A percentile compares a stretch with the other conserved stretches of the same genome.
phyloP scores from a whole-genome alignment of 2,113 vertebrate genomes.

The Axis porcinus region DNA sequence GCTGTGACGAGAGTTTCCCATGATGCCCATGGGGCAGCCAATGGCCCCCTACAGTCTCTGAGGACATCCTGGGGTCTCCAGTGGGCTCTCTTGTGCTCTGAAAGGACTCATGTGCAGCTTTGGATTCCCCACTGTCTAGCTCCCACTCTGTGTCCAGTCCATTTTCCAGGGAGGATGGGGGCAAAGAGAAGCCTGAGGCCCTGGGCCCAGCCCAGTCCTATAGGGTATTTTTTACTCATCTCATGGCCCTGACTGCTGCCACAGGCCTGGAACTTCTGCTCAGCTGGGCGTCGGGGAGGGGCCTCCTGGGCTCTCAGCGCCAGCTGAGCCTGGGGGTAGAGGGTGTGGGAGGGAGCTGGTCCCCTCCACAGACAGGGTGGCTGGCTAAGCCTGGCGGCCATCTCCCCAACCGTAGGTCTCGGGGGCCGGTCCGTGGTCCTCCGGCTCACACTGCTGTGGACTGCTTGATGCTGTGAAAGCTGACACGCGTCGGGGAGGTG shows the following conservation, averaged over 20 bases:
- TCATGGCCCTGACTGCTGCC: background rate
- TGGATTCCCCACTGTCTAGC: background rate
- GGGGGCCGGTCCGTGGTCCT: accelerated
- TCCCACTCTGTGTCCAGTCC: background rate
- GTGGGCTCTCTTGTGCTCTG: background rate
- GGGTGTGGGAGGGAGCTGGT: background rate
- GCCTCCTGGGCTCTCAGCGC: background rate
- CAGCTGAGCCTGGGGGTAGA: background rate
- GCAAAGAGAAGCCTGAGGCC: background rate
- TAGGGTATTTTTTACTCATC: background rate
- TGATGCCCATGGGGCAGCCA: background rate
- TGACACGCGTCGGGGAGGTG: conserved; percentile 94
- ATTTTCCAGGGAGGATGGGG: background rate
- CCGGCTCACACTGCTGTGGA: conserved; percentile 79
- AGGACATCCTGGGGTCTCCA: background rate
- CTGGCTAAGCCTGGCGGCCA: background rate
- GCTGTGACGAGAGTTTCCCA: background rate
- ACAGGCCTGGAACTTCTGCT: background rate
- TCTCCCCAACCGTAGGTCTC: accelerated
- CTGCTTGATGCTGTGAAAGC: conserved; percentile 99
- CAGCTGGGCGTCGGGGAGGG: background rate
- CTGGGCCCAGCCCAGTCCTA: background rate
- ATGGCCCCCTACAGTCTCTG: background rate
- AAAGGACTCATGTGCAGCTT: background rate
- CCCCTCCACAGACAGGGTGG: background rate